Conservation (phyloP, 2,113 vertebrate genomes). For the Haliaeetus leucogaster region DNA sequence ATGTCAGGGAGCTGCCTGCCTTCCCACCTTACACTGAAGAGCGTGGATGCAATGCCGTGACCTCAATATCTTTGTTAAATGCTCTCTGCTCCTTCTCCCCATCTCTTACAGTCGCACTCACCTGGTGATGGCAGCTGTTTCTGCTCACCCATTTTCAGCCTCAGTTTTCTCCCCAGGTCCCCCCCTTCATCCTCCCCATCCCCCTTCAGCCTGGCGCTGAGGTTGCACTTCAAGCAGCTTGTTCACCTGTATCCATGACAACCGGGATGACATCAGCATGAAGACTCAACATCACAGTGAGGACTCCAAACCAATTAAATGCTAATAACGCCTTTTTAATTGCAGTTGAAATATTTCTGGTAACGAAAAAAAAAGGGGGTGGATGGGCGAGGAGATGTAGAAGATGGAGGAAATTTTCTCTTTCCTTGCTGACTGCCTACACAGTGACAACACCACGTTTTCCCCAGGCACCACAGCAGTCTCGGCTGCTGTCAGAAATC, state of each 20-base stretch:
- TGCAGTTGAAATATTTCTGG: conserved; percentile 10
- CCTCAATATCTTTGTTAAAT: not conserved
- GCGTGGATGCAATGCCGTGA: not conserved
- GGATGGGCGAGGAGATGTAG: not conserved
- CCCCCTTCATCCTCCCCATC: not conserved
- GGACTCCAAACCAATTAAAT: conserved; percentile 45
- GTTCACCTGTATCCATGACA: conserved; percentile 70
- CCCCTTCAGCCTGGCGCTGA: not conserved
- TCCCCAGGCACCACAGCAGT: not conserved
- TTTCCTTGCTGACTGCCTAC: not conserved
- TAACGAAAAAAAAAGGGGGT: not conserved
- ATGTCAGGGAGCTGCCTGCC: conserved; percentile 1
- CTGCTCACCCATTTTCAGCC: not conserved
- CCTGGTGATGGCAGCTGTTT: not conserved
- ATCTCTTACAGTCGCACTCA: not conserved
- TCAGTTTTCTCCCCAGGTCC: not conserved
- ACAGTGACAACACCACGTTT: not conserved
- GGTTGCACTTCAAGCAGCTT: conserved; percentile 16
- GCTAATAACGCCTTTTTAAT: conserved; percentile 38
- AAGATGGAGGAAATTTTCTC: not conserved
- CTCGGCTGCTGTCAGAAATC: conserved; percentile 18
- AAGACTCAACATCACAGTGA: not conserved
- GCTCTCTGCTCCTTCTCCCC: not conserved
- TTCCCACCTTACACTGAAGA: not conserved
- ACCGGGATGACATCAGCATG: conserved; percentile 56